Base-by-base conservation (phyloP, 2,113 vertebrate genomes). In the Papio anubis region DNA sequence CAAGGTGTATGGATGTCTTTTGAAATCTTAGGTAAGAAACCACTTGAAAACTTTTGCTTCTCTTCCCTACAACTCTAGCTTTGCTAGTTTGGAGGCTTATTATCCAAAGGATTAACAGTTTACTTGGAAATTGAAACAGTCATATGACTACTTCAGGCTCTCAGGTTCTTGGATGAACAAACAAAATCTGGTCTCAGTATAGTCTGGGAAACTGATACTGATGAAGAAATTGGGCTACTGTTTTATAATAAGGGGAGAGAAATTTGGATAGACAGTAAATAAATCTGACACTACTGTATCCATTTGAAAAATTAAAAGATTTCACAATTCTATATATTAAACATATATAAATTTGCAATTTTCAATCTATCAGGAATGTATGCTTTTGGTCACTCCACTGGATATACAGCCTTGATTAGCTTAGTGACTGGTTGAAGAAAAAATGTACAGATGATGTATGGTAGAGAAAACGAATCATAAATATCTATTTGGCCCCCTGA, bases 111-210 rank as follows among this genome's bases (percentile, higher is more conserved):
- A 90, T 88, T 72, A 55, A 40, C 38, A 81, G 80, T 88, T 91
- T 88, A 83, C 30, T 43, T 91, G 32, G 86, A 97, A 90, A 48
- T 8, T 93, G 25, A 78, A 95, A 93, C 8, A 95, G 25, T 7
- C 38, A 85, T 9, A 84, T 43, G 20, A 11, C 16, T 23, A 93
- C 30, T 5, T 73, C 78, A 82, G 3, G 57, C 35, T 72, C 43
- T 45, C 79, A 59, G 30, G 17, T 18, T 73, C 35, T 0, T 35
- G 38, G 27, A 32, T 48, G 7, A 59, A 83, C 38, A 84, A 78
- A 17, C 21, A 89, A 80, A 88, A 94, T 80, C 45, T 93, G 21
- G 48, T 48, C 27, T 32, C 9, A 35, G 21, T 38, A 35, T 38
- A 72, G 72, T 43, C 32, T 83, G 52, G 50, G 38, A 30, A 35